A percentile compares a stretch with the other conserved stretches of the same genome.
phyloP scores from a whole-genome alignment of 1,140 invertebrate species.

The Whitmania pigra region DNA sequence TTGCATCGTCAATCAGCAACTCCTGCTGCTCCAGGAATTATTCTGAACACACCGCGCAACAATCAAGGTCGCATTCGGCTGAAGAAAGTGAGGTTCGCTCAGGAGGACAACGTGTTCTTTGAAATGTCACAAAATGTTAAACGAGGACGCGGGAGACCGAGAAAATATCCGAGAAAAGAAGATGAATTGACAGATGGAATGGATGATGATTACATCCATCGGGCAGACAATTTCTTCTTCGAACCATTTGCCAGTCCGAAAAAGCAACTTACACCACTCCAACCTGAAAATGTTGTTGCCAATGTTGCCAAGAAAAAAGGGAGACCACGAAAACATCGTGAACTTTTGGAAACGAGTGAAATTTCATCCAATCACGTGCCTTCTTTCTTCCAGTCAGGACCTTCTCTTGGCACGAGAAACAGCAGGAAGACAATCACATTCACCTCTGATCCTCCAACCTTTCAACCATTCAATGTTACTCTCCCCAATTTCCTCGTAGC shows the following conservation, averaged over 20 bases:
- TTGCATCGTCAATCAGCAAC: not conserved
- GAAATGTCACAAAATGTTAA: not conserved
- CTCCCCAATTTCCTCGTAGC: not conserved
- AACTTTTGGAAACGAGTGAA: not conserved
- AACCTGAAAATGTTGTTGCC: not conserved
- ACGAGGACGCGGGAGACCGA: not conserved
- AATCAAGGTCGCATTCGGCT: not conserved
- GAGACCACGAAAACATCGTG: not conserved
- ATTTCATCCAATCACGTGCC: not conserved
- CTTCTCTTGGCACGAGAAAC: not conserved
- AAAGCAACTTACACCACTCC: not conserved
- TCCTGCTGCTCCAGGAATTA: not conserved
- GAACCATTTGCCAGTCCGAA: not conserved
- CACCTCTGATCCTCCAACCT: not conserved
- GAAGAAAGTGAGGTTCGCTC: constrained; percentile 10
- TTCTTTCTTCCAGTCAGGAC: not conserved
- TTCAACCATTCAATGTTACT: not conserved
- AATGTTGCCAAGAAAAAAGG: not conserved
- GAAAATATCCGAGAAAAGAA: not conserved
- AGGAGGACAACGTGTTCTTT: not conserved
- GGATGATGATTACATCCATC: not conserved
- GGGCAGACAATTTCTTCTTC: not conserved
- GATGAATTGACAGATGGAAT: not conserved
- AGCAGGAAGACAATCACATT: not conserved
- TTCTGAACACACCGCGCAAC: not conserved